These are phyloP conservation scores for Gavia stellata DNA, from an alignment of 2,113 vertebrate genomes.

Conservation along the genomic window DNA sequence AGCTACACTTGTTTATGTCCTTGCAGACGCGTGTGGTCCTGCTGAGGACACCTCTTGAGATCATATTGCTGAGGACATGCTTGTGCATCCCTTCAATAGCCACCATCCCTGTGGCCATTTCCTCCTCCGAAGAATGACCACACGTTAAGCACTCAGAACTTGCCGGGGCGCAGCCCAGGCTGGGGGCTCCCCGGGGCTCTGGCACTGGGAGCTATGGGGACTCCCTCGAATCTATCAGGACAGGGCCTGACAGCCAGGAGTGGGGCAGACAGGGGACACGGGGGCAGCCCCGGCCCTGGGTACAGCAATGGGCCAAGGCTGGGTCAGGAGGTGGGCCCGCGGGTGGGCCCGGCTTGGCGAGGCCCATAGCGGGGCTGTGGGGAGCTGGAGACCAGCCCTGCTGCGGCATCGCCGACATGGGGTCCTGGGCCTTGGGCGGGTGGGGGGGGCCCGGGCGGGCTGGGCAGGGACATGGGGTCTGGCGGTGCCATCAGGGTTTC, in stretches of 20 bases:
- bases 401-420: background rate
- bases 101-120: background rate
- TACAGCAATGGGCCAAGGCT: background rate
- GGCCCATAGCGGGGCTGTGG: background rate
- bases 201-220: background rate
- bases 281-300: background rate
- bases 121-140: background rate
- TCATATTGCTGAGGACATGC: background rate
- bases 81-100: background rate
- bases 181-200: background rate
- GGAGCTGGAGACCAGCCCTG: background rate
- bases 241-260: background rate
- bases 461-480: background rate
- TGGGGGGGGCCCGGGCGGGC: background rate
- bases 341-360: too few relatives aligned
- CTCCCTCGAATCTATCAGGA: background rate
- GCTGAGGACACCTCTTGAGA: background rate
- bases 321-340: background rate
- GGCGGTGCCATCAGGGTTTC: background rate
- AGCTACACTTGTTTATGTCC: background rate
- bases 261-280: background rate
- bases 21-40: background rate
- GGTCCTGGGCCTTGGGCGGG: background rate
- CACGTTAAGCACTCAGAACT: background rate
- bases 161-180: background rate